These are phyloP conservation scores for Cydia pomonella DNA, from an alignment of 1,140 invertebrate species.

Conservation along the genomic window DNA sequence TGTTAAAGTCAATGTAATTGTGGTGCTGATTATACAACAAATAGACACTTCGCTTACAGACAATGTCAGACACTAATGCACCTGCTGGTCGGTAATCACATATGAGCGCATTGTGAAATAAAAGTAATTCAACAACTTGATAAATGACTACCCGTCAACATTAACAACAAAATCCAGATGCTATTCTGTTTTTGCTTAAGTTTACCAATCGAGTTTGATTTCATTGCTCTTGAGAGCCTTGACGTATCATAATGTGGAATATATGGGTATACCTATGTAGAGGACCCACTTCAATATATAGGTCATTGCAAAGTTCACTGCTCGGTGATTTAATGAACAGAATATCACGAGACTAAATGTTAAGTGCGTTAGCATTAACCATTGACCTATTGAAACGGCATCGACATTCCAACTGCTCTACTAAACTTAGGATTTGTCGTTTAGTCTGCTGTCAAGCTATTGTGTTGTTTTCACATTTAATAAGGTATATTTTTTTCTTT, in stretches of 20 bases:
- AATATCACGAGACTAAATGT: slow-evolving; percentile 4
- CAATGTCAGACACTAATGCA: slow-evolving; percentile 30
- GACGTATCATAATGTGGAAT: no score
- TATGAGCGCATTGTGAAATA: slow-evolving; percentile 25
- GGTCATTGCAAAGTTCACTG: slow-evolving; percentile 16
- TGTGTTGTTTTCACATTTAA: not conserved
- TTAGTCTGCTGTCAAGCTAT: not conserved
- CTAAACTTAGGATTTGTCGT: not conserved
- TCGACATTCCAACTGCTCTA: not conserved
- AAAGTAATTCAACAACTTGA: slow-evolving; percentile 27
- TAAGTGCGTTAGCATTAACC: slow-evolving; percentile 16
- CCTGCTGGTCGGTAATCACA: slow-evolving; percentile 23
- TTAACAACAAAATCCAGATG: slow-evolving; percentile 11
- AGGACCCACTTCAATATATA: slow-evolving; percentile 1
- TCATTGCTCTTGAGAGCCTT: no score
- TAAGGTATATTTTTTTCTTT: slow-evolving; percentile 4
- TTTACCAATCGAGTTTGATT: not conserved
- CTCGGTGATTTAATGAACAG: not conserved
- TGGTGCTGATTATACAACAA: slow-evolving; percentile 25
- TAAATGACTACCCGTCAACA: slow-evolving; percentile 21
- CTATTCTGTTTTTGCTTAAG: slow-evolving; percentile 9
- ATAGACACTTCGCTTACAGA: slow-evolving; percentile 9
- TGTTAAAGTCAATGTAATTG: slow-evolving; percentile 25
- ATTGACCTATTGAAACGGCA: slow-evolving; percentile 8
- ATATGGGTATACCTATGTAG: not conserved